These are phyloP conservation scores for Lasioglossum malachurum DNA, from an alignment of 2,888 invertebrate genomes.

Conservation along the genomic window DNA sequence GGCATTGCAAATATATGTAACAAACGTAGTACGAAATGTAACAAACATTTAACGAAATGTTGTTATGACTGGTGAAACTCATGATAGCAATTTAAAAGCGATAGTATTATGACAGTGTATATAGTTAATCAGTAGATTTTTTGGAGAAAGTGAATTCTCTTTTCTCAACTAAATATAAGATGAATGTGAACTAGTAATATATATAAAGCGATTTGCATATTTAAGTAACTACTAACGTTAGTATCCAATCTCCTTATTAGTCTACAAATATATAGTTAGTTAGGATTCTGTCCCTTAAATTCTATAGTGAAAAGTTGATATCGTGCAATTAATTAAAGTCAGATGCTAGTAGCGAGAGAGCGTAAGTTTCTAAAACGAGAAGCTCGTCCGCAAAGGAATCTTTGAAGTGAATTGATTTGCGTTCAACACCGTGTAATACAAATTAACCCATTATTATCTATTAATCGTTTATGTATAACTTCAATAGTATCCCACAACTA, in stretches of 20 bases:
- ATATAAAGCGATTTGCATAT: constrained; percentile 47
- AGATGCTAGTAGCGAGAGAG: constrained; percentile 26
- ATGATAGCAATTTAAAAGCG: constrained; percentile 47
- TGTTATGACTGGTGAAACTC: constrained; percentile 32
- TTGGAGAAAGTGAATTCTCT: constrained; percentile 24
- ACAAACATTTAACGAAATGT: constrained; percentile 56
- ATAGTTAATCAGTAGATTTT: constrained; percentile 23
- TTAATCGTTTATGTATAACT: background rate
- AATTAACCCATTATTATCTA: constrained; percentile 45
- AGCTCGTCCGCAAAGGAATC: constrained; percentile 19
- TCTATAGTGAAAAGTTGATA: constrained; percentile 5
- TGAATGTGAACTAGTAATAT: constrained; percentile 26
- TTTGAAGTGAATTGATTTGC: constrained; percentile 15
- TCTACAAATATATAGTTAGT: constrained; percentile 8
- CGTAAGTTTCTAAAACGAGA: constrained; percentile 7
- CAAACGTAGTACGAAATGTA: constrained; percentile 49
- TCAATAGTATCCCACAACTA: background rate
- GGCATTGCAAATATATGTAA: constrained; percentile 49
- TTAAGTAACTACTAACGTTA: constrained; percentile 22
- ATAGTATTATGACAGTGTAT: constrained; percentile 28
- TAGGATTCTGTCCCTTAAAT: background rate
- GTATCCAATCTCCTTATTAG: constrained; percentile 3
- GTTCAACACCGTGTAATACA: constrained; percentile 29
- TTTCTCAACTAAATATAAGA: constrained; percentile 36
- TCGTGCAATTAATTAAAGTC: constrained; percentile 47